Conservation (phyloP, 2,113 vertebrate genomes). For the Mus pahari region DNA sequence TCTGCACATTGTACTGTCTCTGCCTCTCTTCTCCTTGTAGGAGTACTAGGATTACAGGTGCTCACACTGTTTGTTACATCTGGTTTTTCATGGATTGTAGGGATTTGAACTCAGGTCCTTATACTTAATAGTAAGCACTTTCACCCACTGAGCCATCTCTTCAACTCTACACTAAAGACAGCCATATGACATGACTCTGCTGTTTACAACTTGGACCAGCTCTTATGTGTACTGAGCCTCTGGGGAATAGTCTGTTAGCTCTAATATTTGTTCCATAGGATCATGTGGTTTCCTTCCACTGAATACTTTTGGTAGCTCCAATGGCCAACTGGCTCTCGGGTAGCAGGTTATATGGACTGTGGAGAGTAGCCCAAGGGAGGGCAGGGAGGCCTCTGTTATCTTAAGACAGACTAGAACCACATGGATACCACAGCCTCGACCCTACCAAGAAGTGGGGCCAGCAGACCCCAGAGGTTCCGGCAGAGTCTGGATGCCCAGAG, state of each 20-base stretch:
- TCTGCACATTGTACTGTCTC: too few relatives aligned
- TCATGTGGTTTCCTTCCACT: conserved; percentile 5
- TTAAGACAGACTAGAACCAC: neutral
- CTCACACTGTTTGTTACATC: too few relatives aligned
- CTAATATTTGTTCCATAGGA: neutral
- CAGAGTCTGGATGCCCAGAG: neutral
- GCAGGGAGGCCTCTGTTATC: neutral
- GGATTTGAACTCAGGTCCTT: neutral
- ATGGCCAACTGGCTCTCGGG: accelerated
- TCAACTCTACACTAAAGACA: neutral
- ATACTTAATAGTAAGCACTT: neutral
- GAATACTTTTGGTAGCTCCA: neutral
- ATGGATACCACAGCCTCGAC: neutral
- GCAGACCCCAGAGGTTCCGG: neutral
- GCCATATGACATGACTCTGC: neutral
- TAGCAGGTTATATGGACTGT: neutral
- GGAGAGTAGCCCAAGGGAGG: neutral
- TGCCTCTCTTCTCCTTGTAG: neutral
- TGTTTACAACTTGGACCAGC: neutral
- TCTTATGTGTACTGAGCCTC: neutral
- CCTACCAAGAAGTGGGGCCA: neutral
- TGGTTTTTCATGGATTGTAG: neutral
- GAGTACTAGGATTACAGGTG: neutral
- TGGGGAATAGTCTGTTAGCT: neutral
- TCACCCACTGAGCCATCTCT: neutral